A percentile compares a stretch with the other conserved stretches of the same genome.
These are phyloP conservation scores for Etheostoma spectabile DNA, from an alignment of 2,113 vertebrate genomes.

Conservation along the genomic window DNA sequence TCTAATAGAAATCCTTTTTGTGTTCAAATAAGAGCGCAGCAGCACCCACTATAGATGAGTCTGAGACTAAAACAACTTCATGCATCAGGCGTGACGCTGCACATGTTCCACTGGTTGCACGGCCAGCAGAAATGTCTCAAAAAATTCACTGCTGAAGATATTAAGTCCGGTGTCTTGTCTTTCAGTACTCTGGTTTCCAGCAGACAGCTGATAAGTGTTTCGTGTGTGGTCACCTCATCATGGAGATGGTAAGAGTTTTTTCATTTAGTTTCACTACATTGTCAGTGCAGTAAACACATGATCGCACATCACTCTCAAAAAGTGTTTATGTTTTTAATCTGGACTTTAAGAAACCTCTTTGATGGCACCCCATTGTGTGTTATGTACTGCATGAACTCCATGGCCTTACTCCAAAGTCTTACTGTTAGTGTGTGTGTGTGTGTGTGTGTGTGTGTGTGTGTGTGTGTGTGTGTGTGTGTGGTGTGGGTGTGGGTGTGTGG, in stretches of 20 bases:
- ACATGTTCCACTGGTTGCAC: neutral
- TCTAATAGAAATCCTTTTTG: neutral
- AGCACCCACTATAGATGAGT: constrained; percentile 68
- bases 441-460: neutral
- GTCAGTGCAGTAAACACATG: neutral
- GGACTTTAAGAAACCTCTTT: neutral
- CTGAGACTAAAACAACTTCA: neutral
- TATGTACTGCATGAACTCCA: neutral
- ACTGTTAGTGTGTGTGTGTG: constrained; percentile 4
- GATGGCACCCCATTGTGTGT: neutral
- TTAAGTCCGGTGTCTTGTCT: constrained; percentile 26
- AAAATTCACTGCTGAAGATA: neutral
- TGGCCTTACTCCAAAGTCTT: constrained; percentile 9
- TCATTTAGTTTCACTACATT: neutral
- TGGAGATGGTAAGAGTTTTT: constrained; percentile 95
- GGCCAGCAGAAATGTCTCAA: neutral
- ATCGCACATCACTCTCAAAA: neutral
- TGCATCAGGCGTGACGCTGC: neutral
- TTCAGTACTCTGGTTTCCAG: constrained; percentile 98
- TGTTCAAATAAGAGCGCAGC: constrained; percentile 48
- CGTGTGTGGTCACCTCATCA: constrained; percentile 98
- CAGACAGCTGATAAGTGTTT: constrained; percentile 99
- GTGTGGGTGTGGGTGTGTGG: constrained; percentile 2
- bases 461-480: neutral
- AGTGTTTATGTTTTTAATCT: constrained; percentile 14